Percentiles rank a stretch among this genome's conserved stretches.
phyloP scores from a whole-genome alignment of 2,888 invertebrate species.

The Ptilodon capucinus region DNA sequence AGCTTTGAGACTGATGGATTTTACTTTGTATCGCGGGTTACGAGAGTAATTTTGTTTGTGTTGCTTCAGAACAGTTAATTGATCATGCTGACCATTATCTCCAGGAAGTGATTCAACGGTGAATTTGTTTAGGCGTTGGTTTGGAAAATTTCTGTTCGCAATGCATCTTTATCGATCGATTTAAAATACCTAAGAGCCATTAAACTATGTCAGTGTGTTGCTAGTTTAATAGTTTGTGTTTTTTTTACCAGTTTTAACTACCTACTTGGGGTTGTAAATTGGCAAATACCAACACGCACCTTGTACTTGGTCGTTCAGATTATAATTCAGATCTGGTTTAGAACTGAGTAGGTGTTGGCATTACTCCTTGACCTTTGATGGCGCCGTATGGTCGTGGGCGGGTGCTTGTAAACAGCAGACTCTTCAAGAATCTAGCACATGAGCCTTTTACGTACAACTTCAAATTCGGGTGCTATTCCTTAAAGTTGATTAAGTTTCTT shows the following conservation, averaged over 20 bases:
- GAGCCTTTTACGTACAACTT: no score
- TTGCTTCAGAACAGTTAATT: constrained; percentile 1
- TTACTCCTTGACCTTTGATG: constrained; percentile 42
- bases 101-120: not conserved
- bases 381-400: constrained; percentile 30
- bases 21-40: not conserved
- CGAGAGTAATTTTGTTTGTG: not conserved
- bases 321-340: constrained; percentile 23
- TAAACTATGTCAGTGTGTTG: not conserved
- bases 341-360: constrained; percentile 34
- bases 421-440: constrained; percentile 14
- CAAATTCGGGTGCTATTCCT: no score
- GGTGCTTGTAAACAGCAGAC: constrained; percentile 22
- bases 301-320: constrained; percentile 15
- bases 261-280: no score
- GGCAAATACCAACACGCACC: constrained; percentile 7
- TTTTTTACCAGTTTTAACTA: no score
- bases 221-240: not conserved
- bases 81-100: not conserved
- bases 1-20: constrained; percentile 16
- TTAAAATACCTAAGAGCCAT: not conserved
- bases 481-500: no score
- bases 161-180: not conserved
- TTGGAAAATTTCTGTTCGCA: not conserved
- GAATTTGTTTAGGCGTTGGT: not conserved